A percentile compares a stretch with the other conserved stretches of the same genome.
These are phyloP conservation scores for Epinotia demarniana DNA, from an alignment of 2,888 invertebrate genomes.

Conservation along the genomic window DNA sequence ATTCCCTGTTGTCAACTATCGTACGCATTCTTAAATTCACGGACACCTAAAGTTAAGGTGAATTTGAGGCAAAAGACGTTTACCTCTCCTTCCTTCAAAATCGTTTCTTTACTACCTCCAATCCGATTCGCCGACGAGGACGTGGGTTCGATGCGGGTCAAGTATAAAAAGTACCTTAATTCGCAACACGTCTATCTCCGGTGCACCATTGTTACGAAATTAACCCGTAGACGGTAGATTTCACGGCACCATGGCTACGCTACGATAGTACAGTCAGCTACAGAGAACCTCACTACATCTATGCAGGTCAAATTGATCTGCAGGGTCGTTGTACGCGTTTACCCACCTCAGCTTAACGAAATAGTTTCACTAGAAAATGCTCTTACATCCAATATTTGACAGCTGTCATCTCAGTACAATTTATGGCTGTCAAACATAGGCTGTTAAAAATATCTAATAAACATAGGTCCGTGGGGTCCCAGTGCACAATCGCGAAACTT, in stretches of 20 bases:
- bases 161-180: slow-evolving; percentile 15
- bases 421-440: too few species aligned
- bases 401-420: too few species aligned
- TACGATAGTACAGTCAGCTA: not conserved
- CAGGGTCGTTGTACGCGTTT: too few species aligned
- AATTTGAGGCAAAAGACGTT: not conserved
- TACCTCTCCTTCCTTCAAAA: not conserved
- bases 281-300: too few species aligned
- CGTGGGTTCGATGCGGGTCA: slow-evolving; percentile 23
- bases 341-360: too few species aligned
- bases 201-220: slow-evolving; percentile 8
- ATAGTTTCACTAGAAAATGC: too few species aligned
- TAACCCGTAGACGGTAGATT: not conserved
- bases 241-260: not conserved
- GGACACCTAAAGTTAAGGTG: not conserved
- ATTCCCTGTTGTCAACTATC: too few species aligned
- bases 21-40: not conserved
- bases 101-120: not conserved
- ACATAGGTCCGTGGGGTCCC: too few species aligned
- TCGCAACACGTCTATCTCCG: not conserved
- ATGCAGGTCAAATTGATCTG: too few species aligned
- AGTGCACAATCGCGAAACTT: too few species aligned
- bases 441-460: too few species aligned
- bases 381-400: too few species aligned
- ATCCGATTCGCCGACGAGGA: not conserved